Percentiles rank a stretch among this genome's conserved stretches.
phyloP scores from a whole-genome alignment of 1,140 invertebrate species.

The Cydia strobilella region DNA sequence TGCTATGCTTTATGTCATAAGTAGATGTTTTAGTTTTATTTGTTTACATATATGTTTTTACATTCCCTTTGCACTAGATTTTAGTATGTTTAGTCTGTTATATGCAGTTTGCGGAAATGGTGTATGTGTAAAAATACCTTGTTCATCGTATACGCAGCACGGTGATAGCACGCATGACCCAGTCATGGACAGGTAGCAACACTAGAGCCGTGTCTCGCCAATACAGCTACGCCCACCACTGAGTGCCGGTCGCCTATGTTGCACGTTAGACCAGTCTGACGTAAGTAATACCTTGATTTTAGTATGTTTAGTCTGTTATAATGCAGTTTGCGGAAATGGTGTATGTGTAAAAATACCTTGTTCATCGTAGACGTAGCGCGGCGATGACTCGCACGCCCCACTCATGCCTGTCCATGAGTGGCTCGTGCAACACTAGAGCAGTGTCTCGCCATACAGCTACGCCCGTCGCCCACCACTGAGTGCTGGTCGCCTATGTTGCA shows the following conservation, averaged over 20 bases:
- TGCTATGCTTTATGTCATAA: too few species aligned
- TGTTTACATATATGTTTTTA: too few species aligned
- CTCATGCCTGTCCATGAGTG: conserved; percentile 47
- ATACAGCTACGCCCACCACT: conserved; percentile 58
- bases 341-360: too few species aligned
- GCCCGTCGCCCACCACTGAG: conserved; percentile 50
- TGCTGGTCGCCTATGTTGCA: conserved; percentile 48
- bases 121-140: not conserved
- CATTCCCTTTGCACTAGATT: too few species aligned
- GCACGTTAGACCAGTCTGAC: conserved; percentile 64
- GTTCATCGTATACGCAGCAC: conserved; percentile 22
- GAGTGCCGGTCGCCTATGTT: conserved; percentile 42
- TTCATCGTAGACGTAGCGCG: conserved; percentile 5
- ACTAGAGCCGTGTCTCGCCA: conserved; percentile 55
- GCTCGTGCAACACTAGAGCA: conserved; percentile 50
- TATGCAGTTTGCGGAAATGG: too few species aligned
- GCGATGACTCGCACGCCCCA: conserved; percentile 47
- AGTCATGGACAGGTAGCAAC: conserved; percentile 51
- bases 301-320: too few species aligned
- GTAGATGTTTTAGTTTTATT: too few species aligned
- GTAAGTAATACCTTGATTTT: too few species aligned
- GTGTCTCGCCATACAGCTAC: conserved; percentile 59
- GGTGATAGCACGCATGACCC: conserved; percentile 42
- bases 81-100: too few species aligned
- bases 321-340: too few species aligned